Base-by-base conservation (phyloP, 2,888 invertebrate genomes). In the Stenchaetothrips biformis region DNA sequence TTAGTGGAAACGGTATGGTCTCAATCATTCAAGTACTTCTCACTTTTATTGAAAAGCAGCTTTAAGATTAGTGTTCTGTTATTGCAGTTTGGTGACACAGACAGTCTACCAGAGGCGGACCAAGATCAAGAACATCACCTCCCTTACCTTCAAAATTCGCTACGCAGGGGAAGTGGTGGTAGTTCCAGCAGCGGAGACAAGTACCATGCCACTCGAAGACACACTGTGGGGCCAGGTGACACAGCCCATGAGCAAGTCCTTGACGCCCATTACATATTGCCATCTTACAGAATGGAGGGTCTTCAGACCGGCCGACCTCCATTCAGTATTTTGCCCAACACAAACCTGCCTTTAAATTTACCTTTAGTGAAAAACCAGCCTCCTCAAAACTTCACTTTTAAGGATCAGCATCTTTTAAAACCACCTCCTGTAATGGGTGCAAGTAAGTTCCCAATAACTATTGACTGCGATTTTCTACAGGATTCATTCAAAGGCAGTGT, bases 141-240 rank as follows among this genome's bases (percentile, higher is more conserved):
- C 8, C 25, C 25, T 0, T 74, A 74, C 25, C 21, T 25, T 25
- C 67, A 74, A n/a, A 21, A 25, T 74, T 74, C 67, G 8, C 25
- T 74, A 2, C 67, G 67, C 11, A 74, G 67, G 25, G 67, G 67
- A 74, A 74, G 67, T 25, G 67, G 25, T 74, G 67, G 67, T 1
- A 81, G 80, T 47, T 80, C 79, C n/a, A 81, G 79, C 81, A 81
- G 79, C n/a, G 86, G 86, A 49, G 87, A 88, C 83, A 86, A 85
- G 82, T 89, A 90, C 84, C 87, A 89, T 82, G 93, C 93, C 79
- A 92, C 93, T 79, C 89, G 97, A 67, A 89, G 97, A 27, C 97
- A 98, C 86, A 98, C 98, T 0, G 97, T 98, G 0, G 97, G 97
- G 0, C 96, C 96, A 0, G 96, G 96, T 4, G 96, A 97, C 88